Conservation (phyloP, 2,113 vertebrate species). For the Triplophysa rosa region DNA sequence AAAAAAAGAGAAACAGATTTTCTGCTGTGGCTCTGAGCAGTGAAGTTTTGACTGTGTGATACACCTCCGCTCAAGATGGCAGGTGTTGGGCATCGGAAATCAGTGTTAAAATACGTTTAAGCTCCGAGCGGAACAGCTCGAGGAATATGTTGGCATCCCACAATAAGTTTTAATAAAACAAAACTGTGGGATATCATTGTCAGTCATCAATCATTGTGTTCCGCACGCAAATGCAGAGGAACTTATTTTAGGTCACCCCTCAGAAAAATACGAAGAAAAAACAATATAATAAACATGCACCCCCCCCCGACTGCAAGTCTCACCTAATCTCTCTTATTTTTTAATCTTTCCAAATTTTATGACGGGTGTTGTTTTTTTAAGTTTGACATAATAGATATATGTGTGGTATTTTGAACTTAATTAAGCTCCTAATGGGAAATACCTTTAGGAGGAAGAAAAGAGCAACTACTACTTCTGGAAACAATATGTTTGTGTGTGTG, state of each 20-base stretch:
- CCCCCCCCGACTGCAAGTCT: background rate
- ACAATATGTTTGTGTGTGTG: slow-evolving; percentile 53
- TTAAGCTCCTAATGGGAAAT: slow-evolving; percentile 87
- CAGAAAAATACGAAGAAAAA: slow-evolving; percentile 36
- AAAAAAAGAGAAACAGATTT: too few relatives aligned
- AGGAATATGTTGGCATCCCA: slow-evolving; percentile 25
- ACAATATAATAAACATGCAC: slow-evolving; percentile 42
- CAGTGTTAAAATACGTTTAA: slow-evolving; percentile 4
- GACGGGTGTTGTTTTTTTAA: slow-evolving; percentile 54
- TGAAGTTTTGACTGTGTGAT: background rate
- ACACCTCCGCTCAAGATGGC: background rate
- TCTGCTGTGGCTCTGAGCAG: background rate
- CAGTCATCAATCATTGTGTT: slow-evolving; percentile 49
- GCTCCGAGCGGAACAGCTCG: slow-evolving; percentile 4
- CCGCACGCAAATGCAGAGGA: slow-evolving; percentile 32
- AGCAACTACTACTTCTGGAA: slow-evolving; percentile 67
- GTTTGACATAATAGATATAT: slow-evolving; percentile 69
- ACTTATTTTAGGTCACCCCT: slow-evolving; percentile 40
- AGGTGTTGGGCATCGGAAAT: slow-evolving; percentile 6
- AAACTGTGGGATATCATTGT: slow-evolving; percentile 30
- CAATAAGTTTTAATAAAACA: slow-evolving; percentile 39
- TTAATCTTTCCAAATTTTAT: slow-evolving; percentile 54
- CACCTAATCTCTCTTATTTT: slow-evolving; percentile 31
- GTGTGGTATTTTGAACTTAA: slow-evolving; percentile 84
- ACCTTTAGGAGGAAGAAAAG: slow-evolving; percentile 69